Evolutionary conservation across 1,140 invertebrate species (phyloP), one percentile per base, ranked within the genome.

Genomic region (Ceratina calcarata): DNA sequence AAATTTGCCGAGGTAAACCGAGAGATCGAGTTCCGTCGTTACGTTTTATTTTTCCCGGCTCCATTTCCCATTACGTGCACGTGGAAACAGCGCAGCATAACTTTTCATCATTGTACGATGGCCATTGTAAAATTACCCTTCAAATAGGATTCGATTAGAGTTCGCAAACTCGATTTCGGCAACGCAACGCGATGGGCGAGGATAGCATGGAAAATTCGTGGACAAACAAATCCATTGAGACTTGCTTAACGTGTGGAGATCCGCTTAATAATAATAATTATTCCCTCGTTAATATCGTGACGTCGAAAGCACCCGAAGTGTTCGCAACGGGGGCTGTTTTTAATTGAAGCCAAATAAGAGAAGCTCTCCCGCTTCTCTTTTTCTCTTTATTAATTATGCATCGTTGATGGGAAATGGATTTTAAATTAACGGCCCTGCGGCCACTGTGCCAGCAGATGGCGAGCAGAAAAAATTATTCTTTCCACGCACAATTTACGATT

Each of bases 241-340:
- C n/a, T 73, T 78, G 22, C 22, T 20, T 16, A 13, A 22, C 58
- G 22, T 51, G 62, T 49, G 58, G 62, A 32, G 68, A 71, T 78
- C 76, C 76, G 67, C 67, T 78, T 78, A 32, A 32, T 32, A 32
- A 32, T 32, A 32, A 78, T 71, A 78, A 78, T 78, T 78, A 32
- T 62, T 79, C 57, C 77, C 77, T 79, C 77, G 66, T 79, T 79
- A 79, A 73, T 79, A 79, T 51, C n/a, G 22, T 79, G 77, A 79
- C 77, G 70, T 79, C 70, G 66, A 66, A 58, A 58, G 69, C 77
- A 58, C 53, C 58, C n/a, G 37, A 73, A 73, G 77, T 58, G 77
- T 73, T 79, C 62, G 51, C 49, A 79, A 73, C 77, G 2, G 73
- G n/a, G 62, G 60, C 70, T 58, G 69, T 79, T 73, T 73, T 79